Base-by-base conservation (phyloP, 2,797 vertebrate genomes). In the Phyllotis vaccarum region DNA sequence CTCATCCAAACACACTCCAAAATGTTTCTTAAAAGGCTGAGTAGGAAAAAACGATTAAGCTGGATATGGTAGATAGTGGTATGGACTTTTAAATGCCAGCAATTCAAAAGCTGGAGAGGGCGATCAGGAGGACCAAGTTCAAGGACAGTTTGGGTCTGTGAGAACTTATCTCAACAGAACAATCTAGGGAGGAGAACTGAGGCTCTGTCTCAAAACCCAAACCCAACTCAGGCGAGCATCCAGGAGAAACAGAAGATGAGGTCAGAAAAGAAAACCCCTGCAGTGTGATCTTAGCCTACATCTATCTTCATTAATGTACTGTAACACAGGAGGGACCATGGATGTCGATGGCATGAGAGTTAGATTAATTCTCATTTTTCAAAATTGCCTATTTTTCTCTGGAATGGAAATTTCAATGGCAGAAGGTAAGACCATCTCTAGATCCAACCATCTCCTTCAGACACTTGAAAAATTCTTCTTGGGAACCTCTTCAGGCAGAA, bases 341-440 rank as follows among this genome's bases (percentile, higher is more conserved):
- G 92, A 82, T 31, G 22, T 76, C 72, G 24, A 49, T 43, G 31
- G 29, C 80, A 31, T 68, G 60, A 93, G 56, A 91, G 49, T 10
- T 78, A 5, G 46, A 58, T 12, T 88, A n/a, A 92, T 72, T 88
- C 46, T 87, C 76, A 86, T 74, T 88, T 89, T 91, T 22, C 29
- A 46, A 34, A 78, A 29, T 22, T 34, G n/a, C 29, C 86, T 64
- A 22, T 72, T 90, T 96, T 96, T 93, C 80, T 96, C 88, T 95
- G 19, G 58, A 91, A 96, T 86, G 37, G 19, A 86, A 52, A 68
- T n/a, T 6, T n/a, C 43, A 22, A 31, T 37, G 62, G 43, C 31
- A 24, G 46, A 52, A 19, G 29, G 27, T n/a, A 31, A 49, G 46
- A 9, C 46, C 46, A 49, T 49, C 46, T 49, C 46, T 8, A 66